Base-by-base conservation (phyloP, 2,797 vertebrate species). In the Xiphorhynchus erythropygius region DNA sequence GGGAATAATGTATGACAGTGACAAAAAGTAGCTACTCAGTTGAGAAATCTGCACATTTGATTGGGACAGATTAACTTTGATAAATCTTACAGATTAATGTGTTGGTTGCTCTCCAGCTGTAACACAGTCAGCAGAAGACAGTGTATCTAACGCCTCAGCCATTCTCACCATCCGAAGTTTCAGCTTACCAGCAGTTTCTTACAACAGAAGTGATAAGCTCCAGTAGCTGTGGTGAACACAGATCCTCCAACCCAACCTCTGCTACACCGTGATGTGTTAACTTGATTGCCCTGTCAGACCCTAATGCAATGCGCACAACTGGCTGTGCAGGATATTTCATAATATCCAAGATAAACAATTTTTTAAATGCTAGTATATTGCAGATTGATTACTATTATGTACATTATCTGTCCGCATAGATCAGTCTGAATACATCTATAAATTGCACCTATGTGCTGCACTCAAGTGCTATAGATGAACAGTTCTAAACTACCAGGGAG, bases 211-310 rank as follows among this genome's bases (percentile, higher is more conserved):
- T 32, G n/a, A 68, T 18, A 59, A 87, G 13, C 47, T 80, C 47
- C 60, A 77, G 46, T 11, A 46, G 37, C 33, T 0, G 0, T 13
- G 32, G 28, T 28, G 23, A 73, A 49, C 64, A 62, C 14, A 56
- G 32, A 53, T 35, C 65, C 56, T 81, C 42, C 44, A 67, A 37
- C 9, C 10, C 32, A 41, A 37, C 17, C n/a, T 74, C 30, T 46
- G 60, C 41, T 32, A 28, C 41, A 33, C 4, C 0, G 0, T 49
- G 73, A 49, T 74, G 30, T 1, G 1, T 50, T 49, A 57, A 30
- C 33, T 41, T 32, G 35, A 49, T 68, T 47, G 4, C 27, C 44
- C 9, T 32, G 28, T 41, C 53, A 85, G 49, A 44, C 25, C 16
- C 24, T 13, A 71, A 67, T 8, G 33, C 37, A 65, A 44, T 7